Conservation (phyloP, 1,140 invertebrate genomes). For the Plodia interpunctella region DNA sequence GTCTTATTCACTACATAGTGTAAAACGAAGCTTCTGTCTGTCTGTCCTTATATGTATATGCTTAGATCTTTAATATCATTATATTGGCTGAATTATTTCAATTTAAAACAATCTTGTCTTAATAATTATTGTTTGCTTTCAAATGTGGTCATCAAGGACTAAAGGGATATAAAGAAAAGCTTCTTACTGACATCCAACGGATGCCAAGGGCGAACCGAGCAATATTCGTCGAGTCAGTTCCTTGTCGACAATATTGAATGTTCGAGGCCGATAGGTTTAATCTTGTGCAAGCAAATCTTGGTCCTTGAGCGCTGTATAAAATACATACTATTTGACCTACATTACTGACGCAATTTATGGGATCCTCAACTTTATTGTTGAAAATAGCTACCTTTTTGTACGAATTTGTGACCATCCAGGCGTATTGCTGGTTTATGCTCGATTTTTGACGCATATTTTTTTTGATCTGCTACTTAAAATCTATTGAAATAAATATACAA, state of each 20-base stretch:
- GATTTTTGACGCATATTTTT: no score
- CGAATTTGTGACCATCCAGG: background rate
- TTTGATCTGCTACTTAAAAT: no score
- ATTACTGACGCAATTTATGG: background rate
- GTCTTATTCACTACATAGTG: no score
- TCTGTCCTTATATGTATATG: no score
- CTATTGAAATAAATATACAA: no score
- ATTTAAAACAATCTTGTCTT: no score
- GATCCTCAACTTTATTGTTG: no score
- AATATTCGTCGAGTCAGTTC: background rate
- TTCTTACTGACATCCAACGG: background rate
- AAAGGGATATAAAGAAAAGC: background rate
- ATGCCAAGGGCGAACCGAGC: background rate
- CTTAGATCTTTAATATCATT: no score
- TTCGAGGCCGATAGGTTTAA: background rate
- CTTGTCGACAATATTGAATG: background rate
- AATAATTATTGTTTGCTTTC: no score
- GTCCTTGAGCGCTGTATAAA: background rate
- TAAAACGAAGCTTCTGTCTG: no score
- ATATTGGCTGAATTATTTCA: no score
- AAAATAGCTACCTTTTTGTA: no score
- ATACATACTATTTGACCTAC: background rate
- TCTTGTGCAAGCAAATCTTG: slow-evolving; percentile 3
- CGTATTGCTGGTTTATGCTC: background rate
- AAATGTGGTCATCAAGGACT: background rate